Percentiles rank a stretch among this genome's conserved stretches.
phyloP scores from a whole-genome alignment of 2,797 vertebrate species.

The Ctenosaura bakeri region DNA sequence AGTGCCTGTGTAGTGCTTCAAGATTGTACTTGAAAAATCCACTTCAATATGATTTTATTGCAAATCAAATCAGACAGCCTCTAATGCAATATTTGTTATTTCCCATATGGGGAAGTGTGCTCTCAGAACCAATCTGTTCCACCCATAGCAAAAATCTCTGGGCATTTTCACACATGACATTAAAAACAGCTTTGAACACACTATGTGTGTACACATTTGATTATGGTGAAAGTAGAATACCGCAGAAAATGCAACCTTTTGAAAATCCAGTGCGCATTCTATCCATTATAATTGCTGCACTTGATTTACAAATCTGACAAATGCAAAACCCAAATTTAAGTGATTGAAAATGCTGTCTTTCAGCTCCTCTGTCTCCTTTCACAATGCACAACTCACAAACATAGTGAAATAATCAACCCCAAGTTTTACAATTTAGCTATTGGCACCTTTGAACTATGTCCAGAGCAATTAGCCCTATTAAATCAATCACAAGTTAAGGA shows the following conservation, averaged over 20 bases:
- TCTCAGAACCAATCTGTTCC: constrained; percentile 9
- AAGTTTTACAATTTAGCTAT: too few relatives aligned
- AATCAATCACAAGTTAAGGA: too few relatives aligned
- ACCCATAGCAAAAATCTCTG: neutral
- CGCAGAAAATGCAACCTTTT: neutral
- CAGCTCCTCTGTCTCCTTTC: neutral
- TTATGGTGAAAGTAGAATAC: neutral
- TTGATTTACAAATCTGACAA: neutral
- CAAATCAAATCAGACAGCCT: neutral
- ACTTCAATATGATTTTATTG: neutral
- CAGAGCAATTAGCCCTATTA: too few relatives aligned
- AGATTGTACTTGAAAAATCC: neutral
- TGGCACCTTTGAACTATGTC: too few relatives aligned
- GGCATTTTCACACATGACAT: neutral
- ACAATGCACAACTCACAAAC: neutral
- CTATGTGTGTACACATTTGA: neutral
- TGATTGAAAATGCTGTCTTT: neutral
- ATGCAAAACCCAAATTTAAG: neutral
- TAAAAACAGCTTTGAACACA: constrained; percentile 9
- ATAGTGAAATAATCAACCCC: too few relatives aligned
- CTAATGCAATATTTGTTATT: neutral
- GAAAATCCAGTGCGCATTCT: neutral
- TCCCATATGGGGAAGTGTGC: neutral
- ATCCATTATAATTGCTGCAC: neutral
- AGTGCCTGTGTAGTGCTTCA: neutral